Percentiles rank a stretch among this genome's conserved stretches.
Evolutionary conservation across 2,113 vertebrate genomes (phyloP).

Genomic region (Haemorhous mexicanus): DNA sequence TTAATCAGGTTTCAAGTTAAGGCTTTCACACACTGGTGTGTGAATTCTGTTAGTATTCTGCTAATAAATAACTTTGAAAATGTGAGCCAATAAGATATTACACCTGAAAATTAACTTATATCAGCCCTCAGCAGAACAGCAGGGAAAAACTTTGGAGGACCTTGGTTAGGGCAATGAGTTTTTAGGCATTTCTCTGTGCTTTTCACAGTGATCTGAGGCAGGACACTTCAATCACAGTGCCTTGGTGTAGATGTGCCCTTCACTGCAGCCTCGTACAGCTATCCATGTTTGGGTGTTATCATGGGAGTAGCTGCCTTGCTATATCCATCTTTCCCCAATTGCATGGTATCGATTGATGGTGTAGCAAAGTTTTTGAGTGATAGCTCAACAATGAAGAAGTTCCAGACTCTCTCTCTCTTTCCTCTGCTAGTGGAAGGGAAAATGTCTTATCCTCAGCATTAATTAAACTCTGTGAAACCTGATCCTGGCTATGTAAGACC

Average conservation of each 20-base stretch:
- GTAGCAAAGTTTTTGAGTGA: conserved; percentile 53
- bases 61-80: neutral
- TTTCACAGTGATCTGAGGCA: neutral
- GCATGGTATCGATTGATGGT: neutral
- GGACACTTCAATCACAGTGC: neutral
- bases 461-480: neutral
- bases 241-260: neutral
- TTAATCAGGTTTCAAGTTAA: neutral
- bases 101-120: neutral
- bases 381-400: conserved; percentile 34
- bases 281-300: neutral
- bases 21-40: neutral
- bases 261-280: neutral
- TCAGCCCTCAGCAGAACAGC: neutral
- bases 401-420: neutral
- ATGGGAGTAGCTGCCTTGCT: neutral
- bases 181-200: neutral
- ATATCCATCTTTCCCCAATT: conserved; percentile 11
- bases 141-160: neutral
- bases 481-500: neutral
- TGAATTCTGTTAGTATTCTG: conserved; percentile 19
- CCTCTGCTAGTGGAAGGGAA: neutral
- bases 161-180: neutral
- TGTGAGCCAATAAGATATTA: neutral
- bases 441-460: neutral